Percentiles rank a stretch among this genome's conserved stretches.
phyloP scores from a whole-genome alignment of 37 sponge, comb jelly and placozoan genomes.

The Ephydatia muelleri region DNA sequence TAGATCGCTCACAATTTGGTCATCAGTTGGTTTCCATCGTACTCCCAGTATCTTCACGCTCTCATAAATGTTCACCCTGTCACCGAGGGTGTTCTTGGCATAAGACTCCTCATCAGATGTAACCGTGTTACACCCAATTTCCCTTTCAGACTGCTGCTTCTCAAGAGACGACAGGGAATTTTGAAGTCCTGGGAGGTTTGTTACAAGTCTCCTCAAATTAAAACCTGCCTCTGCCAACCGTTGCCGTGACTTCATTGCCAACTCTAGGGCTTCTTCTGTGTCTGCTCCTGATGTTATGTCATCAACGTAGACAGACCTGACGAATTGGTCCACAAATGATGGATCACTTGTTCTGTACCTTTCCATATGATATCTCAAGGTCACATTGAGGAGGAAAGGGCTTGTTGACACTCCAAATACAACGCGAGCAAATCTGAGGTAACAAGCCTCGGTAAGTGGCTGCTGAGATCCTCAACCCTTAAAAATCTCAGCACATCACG shows the following conservation, averaged over 20 bases:
- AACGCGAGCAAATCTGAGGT: conserved; percentile 1
- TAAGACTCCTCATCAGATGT: conserved; percentile 1
- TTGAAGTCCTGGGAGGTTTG: not conserved
- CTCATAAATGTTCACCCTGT: not conserved
- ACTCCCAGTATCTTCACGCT: conserved; percentile 26
- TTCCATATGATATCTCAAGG: conserved; percentile 1
- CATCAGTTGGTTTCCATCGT: conserved; percentile 3
- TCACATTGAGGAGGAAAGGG: conserved; percentile 5
- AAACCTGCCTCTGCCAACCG: too few relatives aligned
- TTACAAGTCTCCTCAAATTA: conserved; percentile 7
- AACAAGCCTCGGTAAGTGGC: not conserved
- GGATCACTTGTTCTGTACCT: not conserved
- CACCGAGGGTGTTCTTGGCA: conserved; percentile 3
- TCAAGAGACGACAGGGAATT: not conserved
- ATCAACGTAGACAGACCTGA: conserved; percentile 16
- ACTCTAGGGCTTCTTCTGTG: not conserved
- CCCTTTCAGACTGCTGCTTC: not conserved
- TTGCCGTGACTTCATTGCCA: not conserved
- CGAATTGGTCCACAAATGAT: not conserved
- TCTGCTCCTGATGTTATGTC: conserved; percentile 3
- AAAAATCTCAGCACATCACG: conserved; percentile 21
- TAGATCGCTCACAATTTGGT: conserved; percentile 4
- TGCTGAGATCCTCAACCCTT: not conserved
- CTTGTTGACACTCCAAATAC: conserved; percentile 13
- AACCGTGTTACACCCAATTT: not conserved